These are phyloP conservation scores for Limnephilus rhombicus DNA, from an alignment of 2,888 invertebrate species.

Conservation along the genomic window DNA sequence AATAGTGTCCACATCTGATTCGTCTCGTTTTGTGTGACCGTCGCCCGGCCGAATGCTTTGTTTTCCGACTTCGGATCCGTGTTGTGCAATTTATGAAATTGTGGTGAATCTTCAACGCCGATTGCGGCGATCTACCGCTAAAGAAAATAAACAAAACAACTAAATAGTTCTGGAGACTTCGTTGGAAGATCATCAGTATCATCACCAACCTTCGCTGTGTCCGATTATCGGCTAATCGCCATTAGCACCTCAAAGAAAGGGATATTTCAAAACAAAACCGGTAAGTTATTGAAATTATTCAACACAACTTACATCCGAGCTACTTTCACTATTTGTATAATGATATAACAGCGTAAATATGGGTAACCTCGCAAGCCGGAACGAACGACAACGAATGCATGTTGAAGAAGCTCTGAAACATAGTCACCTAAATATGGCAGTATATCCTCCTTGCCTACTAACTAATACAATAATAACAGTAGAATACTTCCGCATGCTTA, in stretches of 20 bases:
- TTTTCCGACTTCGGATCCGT: constrained; percentile 45
- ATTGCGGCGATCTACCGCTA: constrained; percentile 6
- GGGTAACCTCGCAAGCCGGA: constrained; percentile 1
- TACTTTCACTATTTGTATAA: constrained; percentile 47
- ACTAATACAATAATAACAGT: not conserved
- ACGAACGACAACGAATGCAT: not conserved
- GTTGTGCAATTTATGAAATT: constrained; percentile 48
- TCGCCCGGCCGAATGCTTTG: constrained; percentile 54
- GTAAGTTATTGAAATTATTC: constrained; percentile 36
- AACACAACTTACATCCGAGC: constrained; percentile 4
- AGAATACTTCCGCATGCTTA: not conserved
- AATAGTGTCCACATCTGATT: constrained; percentile 41
- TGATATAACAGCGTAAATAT: constrained; percentile 24
- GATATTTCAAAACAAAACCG: constrained; percentile 38
- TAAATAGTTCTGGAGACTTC: not conserved
- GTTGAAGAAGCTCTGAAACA: not conserved
- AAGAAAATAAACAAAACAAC: constrained; percentile 14
- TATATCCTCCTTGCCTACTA: not conserved
- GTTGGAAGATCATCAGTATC: not conserved
- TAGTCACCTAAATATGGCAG: not conserved
- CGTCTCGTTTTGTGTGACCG: constrained; percentile 37
- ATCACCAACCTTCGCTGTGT: constrained; percentile 3
- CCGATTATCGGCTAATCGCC: constrained; percentile 9
- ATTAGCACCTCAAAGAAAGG: constrained; percentile 20
- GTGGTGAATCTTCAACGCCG: constrained; percentile 9